Conservation (phyloP, 2,888 invertebrate species). For the Blomia tropicalis region DNA sequence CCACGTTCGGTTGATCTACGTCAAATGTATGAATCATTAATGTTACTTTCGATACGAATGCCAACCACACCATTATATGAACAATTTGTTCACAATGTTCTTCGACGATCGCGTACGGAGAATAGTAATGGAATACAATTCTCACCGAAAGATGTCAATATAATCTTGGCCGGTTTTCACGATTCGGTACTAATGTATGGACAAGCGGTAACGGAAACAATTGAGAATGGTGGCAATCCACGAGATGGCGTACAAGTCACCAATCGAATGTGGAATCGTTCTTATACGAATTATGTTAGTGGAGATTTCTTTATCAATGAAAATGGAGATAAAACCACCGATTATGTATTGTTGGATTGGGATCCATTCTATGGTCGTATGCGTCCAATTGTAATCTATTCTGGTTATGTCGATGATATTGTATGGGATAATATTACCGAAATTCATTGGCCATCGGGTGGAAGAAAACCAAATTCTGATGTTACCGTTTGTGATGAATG, state of each 20-base stretch:
- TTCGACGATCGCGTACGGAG: conserved; percentile 19
- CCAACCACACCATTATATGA: conserved; percentile 20
- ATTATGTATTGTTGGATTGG: conserved; percentile 64
- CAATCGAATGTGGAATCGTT: conserved; percentile 58
- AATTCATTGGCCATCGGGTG: conserved; percentile 20
- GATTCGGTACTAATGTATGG: conserved; percentile 67
- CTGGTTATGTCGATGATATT: conserved; percentile 11
- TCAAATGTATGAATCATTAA: conserved; percentile 27
- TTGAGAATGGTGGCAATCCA: conserved; percentile 56
- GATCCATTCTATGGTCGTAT: conserved; percentile 43
- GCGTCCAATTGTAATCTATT: conserved; percentile 16
- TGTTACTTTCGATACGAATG: conserved; percentile 25
- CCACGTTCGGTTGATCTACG: conserved; percentile 21
- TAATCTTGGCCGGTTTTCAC: conserved; percentile 72
- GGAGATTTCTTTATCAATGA: conserved; percentile 68
- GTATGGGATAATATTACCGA: neutral
- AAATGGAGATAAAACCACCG: conserved; percentile 67
- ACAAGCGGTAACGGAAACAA: conserved; percentile 66
- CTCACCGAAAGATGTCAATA: conserved; percentile 49
- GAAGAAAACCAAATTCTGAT: neutral
- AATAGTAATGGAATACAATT: conserved; percentile 17
- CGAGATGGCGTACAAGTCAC: conserved; percentile 58
- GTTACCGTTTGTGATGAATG: neutral
- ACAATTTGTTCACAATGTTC: conserved; percentile 25
- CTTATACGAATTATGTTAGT: conserved; percentile 45